phyloP scores from a whole-genome alignment of 2,113 vertebrate genomes.

The Indicator indicator region DNA sequence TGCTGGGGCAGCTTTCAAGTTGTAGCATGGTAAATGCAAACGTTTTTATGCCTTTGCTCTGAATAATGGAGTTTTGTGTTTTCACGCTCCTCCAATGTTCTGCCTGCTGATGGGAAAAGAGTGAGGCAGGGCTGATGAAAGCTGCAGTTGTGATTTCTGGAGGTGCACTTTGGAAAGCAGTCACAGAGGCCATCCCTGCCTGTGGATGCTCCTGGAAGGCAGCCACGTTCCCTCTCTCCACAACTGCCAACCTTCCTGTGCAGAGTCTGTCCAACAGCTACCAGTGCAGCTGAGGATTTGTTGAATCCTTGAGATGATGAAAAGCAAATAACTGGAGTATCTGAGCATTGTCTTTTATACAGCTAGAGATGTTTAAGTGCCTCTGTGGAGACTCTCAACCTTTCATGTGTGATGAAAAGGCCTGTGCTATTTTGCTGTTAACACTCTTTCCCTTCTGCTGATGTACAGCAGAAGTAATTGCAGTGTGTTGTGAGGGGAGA shows the following conservation, averaged over 20 bases:
- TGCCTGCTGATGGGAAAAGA: neutral
- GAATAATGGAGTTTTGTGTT: neutral
- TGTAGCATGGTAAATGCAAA: neutral
- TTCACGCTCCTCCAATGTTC: neutral
- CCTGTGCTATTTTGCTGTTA: neutral
- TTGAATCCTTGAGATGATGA: neutral
- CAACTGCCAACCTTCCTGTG: accelerated
- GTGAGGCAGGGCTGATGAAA: neutral
- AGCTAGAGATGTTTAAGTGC: neutral
- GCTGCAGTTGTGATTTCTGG: neutral
- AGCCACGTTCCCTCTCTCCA: neutral
- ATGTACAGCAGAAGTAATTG: neutral
- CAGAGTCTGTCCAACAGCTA: neutral
- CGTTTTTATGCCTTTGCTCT: neutral
- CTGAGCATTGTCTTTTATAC: neutral
- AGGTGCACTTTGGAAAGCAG: neutral
- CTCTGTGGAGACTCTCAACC: neutral
- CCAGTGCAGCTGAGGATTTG: neutral
- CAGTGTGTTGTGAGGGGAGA: neutral
- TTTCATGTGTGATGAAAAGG: neutral
- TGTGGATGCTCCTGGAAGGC: neutral
- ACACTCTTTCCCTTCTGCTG: neutral
- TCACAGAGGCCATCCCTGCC: neutral
- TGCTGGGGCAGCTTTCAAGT: neutral
- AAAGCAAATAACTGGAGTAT: constrained; percentile 11